Evolutionary conservation across 2,888 invertebrate genomes (phyloP), one percentile per base, ranked within the genome.

Genomic region (Leuctra nigra): DNA sequence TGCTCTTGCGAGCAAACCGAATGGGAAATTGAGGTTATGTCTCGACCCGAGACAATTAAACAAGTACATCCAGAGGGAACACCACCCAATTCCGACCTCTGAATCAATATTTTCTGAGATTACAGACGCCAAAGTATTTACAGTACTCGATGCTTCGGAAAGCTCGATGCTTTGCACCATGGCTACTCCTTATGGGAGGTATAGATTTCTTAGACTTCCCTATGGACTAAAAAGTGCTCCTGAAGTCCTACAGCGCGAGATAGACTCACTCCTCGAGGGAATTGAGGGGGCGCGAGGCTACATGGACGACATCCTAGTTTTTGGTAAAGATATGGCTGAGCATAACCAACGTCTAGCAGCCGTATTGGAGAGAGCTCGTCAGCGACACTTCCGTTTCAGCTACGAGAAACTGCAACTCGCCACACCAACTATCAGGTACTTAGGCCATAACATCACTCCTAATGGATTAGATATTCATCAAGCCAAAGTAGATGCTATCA

Each of bases 271-370:
- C 11, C 39, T 64, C 35, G 54, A 56, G 44, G 58, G 54, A 25
- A 39, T 60, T 22, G 39, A 54, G 46, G 63, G 63, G 53, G 61
- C 63, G 22, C 57, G 62, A 36, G 57, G 60, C 0, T 62, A 65
- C 11, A 61, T 64, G 53, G 65, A 66, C 48, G 65, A 66, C 55
- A 56, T 66, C 9, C 39, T 66, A 16, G 62, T 65, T n/a, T 60
- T 62, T 54, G 63, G 63, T 6, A 56, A 53, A 48, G 62, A 61
- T 6, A 55, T 57, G 47, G 61, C 63, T 46, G 55, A 65, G 55
- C 57, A 64, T 29, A 38, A 63, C n/a, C 6, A 55, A 54, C 58
- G 53, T 7, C 63, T 63, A 36, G 33, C 58, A 20, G 57, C 58
- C 14, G 63, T 65, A 18, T 54, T 65, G 3, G 41, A 59, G 39